Evolutionary conservation across 2,113 vertebrate species (phyloP), one percentile per base, ranked within the genome.

Genomic region (Fregetta grallaria): DNA sequence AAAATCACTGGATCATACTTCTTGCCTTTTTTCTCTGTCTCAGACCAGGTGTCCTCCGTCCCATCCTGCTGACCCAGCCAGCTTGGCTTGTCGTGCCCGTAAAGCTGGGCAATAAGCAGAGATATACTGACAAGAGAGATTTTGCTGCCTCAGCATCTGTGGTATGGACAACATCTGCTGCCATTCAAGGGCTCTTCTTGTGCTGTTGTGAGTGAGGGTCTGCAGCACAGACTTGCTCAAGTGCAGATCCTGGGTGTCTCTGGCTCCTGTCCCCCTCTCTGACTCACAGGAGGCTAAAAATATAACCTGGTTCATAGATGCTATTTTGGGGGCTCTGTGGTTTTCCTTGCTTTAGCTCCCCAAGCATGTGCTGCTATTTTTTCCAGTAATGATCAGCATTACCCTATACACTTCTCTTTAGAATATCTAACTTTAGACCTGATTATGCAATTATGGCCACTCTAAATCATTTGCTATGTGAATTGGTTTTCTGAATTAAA

Each of bases 251-350:
- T 38, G 27, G 0, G 0, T 74, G 50, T 15, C 76, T 49, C 77
- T 75, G 85, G 61, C 61, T 84, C 83, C 67, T 36, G 65, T 58
- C 65, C 73, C 80, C n/a, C 1, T 2, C 40, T 16, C 67, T 32
- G 72, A 26, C 87, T 89, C 0, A 1, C 91, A 65, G 76, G 13
- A 81, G 44, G 34, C 70, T 94, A 89, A 92, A 97, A 96, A 96
- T 96, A 96, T 0, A 90, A 58, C 73, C 84, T 88, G 66, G 8
- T 38, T 82, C 86, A 85, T 3, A 26, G 84, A 9, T 68, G 44
- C 90, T 96, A 91, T 97, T 95, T 8, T 52, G 44, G 44, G 76
- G 86, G 68, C 38, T 89, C 76, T 78, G 18, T 72, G 67, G 91
- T 91, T 96, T 87, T 36, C 72, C 80, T 88, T 45, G 84, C 68